Percentiles rank a stretch among this genome's conserved stretches.
phyloP scores from a whole-genome alignment of 2,797 vertebrate species.

The Hippocampus kuda region DNA sequence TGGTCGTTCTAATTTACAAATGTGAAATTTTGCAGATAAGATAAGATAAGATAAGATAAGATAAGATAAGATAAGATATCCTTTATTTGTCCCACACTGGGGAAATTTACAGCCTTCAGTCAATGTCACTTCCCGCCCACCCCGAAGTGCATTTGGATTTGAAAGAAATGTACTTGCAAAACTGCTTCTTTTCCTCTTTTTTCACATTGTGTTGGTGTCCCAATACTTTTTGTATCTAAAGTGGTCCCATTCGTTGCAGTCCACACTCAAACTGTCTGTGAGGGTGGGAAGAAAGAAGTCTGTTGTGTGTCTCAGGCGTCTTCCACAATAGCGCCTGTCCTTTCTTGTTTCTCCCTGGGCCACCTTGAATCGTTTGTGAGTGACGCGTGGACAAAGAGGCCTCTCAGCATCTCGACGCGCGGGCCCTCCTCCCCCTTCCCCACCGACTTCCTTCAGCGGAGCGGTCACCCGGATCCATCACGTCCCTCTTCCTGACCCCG shows the following conservation, averaged over 20 bases:
- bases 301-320: conserved; percentile 49
- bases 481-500: conserved; percentile 82
- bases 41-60: too few relatives aligned
- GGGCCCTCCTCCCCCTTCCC: conserved; percentile 60
- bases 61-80: too few relatives aligned
- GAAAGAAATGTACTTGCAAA: too few relatives aligned
- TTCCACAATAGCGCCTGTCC: conserved; percentile 52
- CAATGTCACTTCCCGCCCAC: too few relatives aligned
- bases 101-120: too few relatives aligned
- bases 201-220: neutral
- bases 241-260: neutral
- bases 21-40: too few relatives aligned
- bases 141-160: too few relatives aligned
- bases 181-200: too few relatives aligned
- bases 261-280: conserved; percentile 41
- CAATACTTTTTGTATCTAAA: neutral
- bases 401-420: conserved; percentile 72
- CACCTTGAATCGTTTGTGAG: conserved; percentile 69
- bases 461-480: conserved; percentile 88
- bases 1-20: too few relatives aligned
- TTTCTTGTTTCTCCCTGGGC: conserved; percentile 49
- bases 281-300: conserved; percentile 46
- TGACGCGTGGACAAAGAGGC: conserved; percentile 84
- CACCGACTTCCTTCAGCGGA: conserved; percentile 75
- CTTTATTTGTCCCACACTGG: too few relatives aligned